Conservation (phyloP, 2,113 vertebrate genomes). For the Pollimyrus isidori region DNA sequence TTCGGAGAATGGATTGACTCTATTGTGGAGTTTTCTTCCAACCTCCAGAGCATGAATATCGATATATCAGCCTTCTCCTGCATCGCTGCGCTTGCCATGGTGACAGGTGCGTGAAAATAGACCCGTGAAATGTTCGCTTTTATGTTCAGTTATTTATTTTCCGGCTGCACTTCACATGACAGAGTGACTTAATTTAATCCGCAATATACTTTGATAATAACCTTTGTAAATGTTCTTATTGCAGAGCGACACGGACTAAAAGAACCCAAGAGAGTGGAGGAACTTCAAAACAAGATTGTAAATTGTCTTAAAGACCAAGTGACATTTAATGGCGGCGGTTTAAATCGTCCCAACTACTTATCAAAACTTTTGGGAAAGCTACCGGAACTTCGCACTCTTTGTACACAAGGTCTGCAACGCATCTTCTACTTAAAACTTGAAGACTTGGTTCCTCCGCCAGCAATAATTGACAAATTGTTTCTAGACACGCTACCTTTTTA, state of each 20-base stretch:
- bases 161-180: background rate
- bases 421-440: conserved; percentile 99
- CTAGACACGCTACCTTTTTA: conserved; percentile 98
- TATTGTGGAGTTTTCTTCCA: conserved; percentile 96
- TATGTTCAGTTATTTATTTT: background rate
- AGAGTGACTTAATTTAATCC: background rate
- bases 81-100: conserved; percentile 97
- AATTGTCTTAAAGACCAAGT: conserved; percentile 98
- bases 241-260: conserved; percentile 95
- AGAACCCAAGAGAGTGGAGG: conserved; percentile 95
- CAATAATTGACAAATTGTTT: conserved; percentile 99
- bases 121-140: background rate
- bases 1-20: conserved; percentile 99
- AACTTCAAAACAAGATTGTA: conserved; percentile 97
- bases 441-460: conserved; percentile 96
- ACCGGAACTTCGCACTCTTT: conserved; percentile 95
- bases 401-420: conserved; percentile 97
- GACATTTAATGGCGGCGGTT: conserved; percentile 89
- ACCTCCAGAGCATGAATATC: conserved; percentile 95
- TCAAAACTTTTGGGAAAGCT: conserved; percentile 99
- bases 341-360: conserved; percentile 95
- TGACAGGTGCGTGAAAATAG: conserved; percentile 72
- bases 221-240: conserved; percentile 32
- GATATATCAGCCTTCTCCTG: conserved; percentile 98
- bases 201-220: conserved; percentile 14